A percentile compares a stretch with the other conserved stretches of the same genome.
phyloP scores from a whole-genome alignment of 1,140 invertebrate species.

The Listronotus bonariensis region DNA sequence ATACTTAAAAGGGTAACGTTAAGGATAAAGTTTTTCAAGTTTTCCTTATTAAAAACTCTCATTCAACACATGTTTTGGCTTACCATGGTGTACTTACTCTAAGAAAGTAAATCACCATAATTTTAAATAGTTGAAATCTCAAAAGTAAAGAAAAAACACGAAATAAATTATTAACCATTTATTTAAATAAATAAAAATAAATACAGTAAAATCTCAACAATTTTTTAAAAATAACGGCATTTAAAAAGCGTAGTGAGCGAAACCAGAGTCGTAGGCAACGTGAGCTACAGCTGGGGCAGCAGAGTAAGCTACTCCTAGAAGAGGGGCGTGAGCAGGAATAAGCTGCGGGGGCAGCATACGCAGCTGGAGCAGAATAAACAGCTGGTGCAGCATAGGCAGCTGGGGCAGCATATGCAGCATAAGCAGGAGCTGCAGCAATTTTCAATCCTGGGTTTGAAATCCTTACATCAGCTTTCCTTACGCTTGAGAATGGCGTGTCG shows the following conservation, averaged over 20 bases:
- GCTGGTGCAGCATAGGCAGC: slow-evolving; percentile 41
- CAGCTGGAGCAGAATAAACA: slow-evolving; percentile 50
- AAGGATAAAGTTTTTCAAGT: no score
- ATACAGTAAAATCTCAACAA: no score
- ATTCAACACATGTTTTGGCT: no score
- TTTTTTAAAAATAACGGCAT: no score
- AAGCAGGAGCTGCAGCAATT: slow-evolving; percentile 47
- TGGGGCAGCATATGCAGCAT: slow-evolving; percentile 18
- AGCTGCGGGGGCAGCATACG: slow-evolving; percentile 45
- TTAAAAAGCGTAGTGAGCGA: slow-evolving; percentile 59
- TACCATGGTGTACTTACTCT: no score
- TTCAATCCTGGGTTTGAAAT: slow-evolving; percentile 66
- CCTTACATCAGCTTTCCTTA: slow-evolving; percentile 66
- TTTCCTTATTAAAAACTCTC: no score
- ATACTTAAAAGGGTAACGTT: no score
- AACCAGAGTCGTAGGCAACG: slow-evolving; percentile 65
- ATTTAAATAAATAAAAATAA: no score
- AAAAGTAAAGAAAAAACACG: no score
- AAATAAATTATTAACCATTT: no score
- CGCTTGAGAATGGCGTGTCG: slow-evolving; percentile 71
- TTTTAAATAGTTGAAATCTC: no score
- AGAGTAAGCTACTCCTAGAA: slow-evolving; percentile 58
- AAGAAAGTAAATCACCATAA: no score
- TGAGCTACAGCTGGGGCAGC: slow-evolving; percentile 70
- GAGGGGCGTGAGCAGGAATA: slow-evolving; percentile 57